phyloP scores from a whole-genome alignment of 2,113 vertebrate genomes.

The Erythrocercus mccallii region DNA sequence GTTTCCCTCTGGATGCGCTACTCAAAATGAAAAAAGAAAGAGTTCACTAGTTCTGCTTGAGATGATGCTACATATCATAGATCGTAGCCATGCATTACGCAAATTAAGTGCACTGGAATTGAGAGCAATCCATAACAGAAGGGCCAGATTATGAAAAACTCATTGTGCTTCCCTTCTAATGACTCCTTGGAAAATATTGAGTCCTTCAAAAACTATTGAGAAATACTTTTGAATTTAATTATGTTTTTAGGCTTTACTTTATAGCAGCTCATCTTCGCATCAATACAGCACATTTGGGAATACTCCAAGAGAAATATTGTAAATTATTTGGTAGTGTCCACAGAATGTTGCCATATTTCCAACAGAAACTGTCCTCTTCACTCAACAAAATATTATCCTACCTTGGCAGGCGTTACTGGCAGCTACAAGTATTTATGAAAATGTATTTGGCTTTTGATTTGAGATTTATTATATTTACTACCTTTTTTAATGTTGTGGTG shows the following conservation, averaged over 20 bases:
- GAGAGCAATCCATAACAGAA: conserved; percentile 22
- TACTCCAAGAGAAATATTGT: neutral
- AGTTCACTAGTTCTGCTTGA: conserved; percentile 40
- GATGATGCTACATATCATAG: neutral
- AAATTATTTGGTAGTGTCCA: neutral
- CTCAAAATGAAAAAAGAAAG: conserved; percentile 20
- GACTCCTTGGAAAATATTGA: conserved; percentile 38
- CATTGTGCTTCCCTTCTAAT: conserved; percentile 33
- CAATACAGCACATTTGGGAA: neutral
- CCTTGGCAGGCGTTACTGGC: neutral
- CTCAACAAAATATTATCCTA: neutral
- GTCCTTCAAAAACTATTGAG: neutral
- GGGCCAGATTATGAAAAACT: conserved; percentile 26
- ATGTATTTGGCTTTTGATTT: neutral
- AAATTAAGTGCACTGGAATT: conserved; percentile 26
- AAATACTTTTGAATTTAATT: conserved; percentile 36
- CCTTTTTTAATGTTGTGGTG: neutral
- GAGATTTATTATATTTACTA: neutral
- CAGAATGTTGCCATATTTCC: neutral
- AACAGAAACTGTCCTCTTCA: neutral
- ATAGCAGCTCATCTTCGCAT: neutral
- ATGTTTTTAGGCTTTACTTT: conserved; percentile 10
- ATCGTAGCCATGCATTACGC: conserved; percentile 32
- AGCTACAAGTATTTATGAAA: neutral
- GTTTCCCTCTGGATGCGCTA: conserved; percentile 25